Conservation (phyloP, 2,113 vertebrate species). For the Oncorhynchus masou region DNA sequence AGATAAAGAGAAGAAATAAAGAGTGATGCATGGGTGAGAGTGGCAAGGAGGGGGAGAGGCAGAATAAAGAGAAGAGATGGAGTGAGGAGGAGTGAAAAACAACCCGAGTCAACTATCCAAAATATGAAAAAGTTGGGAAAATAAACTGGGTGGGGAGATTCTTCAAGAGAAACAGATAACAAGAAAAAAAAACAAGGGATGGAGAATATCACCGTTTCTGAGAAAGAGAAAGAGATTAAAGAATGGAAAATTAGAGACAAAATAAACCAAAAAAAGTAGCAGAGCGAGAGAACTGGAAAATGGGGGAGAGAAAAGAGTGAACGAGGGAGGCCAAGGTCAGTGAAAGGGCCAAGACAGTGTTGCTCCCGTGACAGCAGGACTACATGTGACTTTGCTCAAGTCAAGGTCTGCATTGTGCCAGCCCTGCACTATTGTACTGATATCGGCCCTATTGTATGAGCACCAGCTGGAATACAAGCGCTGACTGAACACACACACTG, state of each 20-base stretch:
- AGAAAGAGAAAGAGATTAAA: conserved; percentile 6
- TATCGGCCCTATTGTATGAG: conserved; percentile 13
- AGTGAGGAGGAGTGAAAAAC: conserved; percentile 5
- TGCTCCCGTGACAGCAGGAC: conserved; percentile 4
- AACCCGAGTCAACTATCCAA: too few species aligned
- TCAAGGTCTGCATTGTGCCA: background rate
- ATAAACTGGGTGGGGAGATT: too few species aligned
- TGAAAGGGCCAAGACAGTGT: background rate
- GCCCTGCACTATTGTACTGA: background rate
- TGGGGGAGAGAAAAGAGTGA: conserved; percentile 13
- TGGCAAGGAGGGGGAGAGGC: background rate
- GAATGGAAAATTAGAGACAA: background rate
- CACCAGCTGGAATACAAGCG: conserved; percentile 30
- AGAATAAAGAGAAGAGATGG: background rate
- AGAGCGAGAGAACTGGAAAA: background rate
- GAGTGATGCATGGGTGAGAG: conserved; percentile 31
- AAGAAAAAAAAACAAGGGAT: background rate
- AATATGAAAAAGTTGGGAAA: background rate
- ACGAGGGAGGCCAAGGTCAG: background rate
- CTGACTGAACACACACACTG: background rate
- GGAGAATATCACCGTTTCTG: background rate
- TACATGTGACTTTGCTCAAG: background rate
- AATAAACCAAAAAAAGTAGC: background rate
- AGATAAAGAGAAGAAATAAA: background rate
- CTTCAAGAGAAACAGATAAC: too few species aligned